phyloP scores from a whole-genome alignment of 2,888 invertebrate genomes.

The Balanococcus diminutus region DNA sequence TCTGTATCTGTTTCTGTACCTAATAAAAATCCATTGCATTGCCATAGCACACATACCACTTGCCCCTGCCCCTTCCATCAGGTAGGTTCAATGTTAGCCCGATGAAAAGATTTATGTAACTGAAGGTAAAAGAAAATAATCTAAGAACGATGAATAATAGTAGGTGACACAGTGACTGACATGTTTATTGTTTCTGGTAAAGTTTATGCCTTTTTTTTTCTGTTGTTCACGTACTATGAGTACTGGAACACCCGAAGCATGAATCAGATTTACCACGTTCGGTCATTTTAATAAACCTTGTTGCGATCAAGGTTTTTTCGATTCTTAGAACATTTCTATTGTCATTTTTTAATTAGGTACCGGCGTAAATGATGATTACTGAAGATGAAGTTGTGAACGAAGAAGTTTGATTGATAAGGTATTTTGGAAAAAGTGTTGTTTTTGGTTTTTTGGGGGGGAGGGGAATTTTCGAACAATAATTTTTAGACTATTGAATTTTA shows the following conservation, averaged over 20 bases:
- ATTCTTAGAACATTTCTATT: not conserved
- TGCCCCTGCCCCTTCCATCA: not conserved
- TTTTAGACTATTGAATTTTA: no score
- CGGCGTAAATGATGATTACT: no score
- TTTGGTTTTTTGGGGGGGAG: no score
- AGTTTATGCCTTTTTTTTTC: not conserved
- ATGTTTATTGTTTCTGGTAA: conserved; percentile 35
- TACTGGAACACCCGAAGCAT: conserved; percentile 15
- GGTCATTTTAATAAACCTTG: conserved; percentile 11
- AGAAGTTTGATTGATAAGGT: no score
- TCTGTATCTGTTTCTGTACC: not conserved
- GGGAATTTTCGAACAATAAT: no score
- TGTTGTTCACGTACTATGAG: conserved; percentile 7
- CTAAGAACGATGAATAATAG: conserved; percentile 13
- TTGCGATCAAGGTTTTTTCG: conserved; percentile 4
- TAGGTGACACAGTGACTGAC: conserved; percentile 36
- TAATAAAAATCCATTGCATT: not conserved
- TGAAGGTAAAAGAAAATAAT: conserved; percentile 38
- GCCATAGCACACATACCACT: not conserved
- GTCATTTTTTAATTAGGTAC: not conserved
- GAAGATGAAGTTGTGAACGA: no score
- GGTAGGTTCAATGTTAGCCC: not conserved
- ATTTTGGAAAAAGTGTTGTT: no score
- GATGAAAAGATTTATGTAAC: not conserved
- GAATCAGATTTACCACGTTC: conserved; percentile 18